Evolutionary conservation across 2,797 vertebrate species (phyloP).

Genomic region (Coregonus suidteri): DNA sequence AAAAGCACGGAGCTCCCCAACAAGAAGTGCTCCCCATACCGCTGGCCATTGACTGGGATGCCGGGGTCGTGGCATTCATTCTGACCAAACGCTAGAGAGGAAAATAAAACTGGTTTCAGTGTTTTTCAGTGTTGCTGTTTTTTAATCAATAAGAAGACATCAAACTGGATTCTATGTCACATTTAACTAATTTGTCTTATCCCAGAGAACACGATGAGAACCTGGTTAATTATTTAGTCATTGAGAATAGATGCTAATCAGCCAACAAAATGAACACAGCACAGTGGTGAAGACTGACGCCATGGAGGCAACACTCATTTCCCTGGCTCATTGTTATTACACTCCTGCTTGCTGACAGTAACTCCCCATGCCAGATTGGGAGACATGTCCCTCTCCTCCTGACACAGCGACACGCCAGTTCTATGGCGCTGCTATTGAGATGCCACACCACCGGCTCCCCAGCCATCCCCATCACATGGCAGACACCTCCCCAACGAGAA

Average conservation of each 20-base stretch:
- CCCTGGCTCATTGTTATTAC: neutral
- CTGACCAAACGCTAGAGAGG: constrained; percentile 88
- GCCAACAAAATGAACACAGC: neutral
- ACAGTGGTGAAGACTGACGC: neutral
- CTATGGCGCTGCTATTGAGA: neutral
- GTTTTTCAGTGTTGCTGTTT: neutral
- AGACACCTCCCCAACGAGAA: too few relatives aligned
- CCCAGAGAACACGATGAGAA: neutral
- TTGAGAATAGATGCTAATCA: neutral
- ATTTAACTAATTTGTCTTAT: neutral
- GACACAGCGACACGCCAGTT: neutral
- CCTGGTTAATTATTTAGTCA: neutral
- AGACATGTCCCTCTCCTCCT: neutral
- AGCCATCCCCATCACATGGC: neutral
- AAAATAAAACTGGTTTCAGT: neutral
- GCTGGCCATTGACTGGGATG: constrained; percentile 95
- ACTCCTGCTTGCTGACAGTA: neutral
- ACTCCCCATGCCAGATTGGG: neutral
- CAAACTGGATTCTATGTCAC: neutral
- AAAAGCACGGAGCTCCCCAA: constrained; percentile 95
- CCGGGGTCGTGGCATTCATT: constrained; percentile 98
- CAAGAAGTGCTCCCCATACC: constrained; percentile 94
- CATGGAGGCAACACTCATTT: neutral
- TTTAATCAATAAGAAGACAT: neutral
- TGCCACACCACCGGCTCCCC: neutral